Base-by-base conservation (phyloP, 2,888 invertebrate species). In the Eilema griseolum region DNA sequence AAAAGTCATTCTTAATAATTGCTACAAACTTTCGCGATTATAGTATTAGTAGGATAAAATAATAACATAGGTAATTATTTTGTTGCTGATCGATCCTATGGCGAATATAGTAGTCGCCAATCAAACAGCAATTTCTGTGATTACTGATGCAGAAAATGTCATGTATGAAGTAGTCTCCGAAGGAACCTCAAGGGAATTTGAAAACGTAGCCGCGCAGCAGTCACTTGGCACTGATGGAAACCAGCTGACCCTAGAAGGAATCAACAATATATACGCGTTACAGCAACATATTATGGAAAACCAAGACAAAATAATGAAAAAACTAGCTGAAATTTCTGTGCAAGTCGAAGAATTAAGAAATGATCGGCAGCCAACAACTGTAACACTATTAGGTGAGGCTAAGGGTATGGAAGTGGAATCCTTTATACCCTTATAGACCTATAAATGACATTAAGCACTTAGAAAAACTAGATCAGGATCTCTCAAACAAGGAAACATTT, bases 361-460 rank as follows among this genome's bases (percentile, higher is more conserved):
- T n/a, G n/a, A n/a, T n/a, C n/a, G 67, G 28, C 60, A 59, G 41
- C 37, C 67, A 59, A 61, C 61, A 60, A 60, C 60, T 67, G 67
- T 67, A 60, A 59, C 23, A 60, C 60, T 61, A 67, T 61, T 66
- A 59, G 66, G 59, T 52, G 37, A 66, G 59, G 59, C 59, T 37
- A 59, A 37, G 37, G 66, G 66, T 59, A 56, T 59, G 24, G 59
- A 66, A 66, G 59, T 59, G 26, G 66, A 66, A 66, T 59, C 37
- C 57, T 66, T 66, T 66, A 59, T 66, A 57, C 31, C 60, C n/a
- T n/a, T n/a, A n/a, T 37, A 59, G 59, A 66, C 66, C 66, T 37
- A 66, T 67, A 61, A 67, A 67, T 41, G 61, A 67, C 61, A 61
- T 67, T 26, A 61, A 57, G 41, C 60, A 67, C 59, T 61, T 61